A percentile compares a stretch with the other conserved stretches of the same genome.
Evolutionary conservation across 1,140 invertebrate species (phyloP).

Genomic region (Zaprionus nigranus): DNA sequence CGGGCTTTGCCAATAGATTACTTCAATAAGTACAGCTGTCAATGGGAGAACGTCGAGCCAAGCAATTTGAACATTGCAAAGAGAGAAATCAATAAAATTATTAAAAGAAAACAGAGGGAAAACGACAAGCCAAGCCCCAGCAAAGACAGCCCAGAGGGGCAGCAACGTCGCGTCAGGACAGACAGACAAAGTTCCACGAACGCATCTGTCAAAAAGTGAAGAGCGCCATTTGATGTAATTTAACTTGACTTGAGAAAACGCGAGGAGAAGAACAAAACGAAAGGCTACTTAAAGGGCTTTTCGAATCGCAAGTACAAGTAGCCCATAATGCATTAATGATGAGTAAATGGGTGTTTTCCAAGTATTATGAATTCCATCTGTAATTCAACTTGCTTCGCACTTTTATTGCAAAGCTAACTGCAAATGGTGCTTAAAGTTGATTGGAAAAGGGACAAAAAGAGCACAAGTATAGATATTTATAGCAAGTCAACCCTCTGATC

Average conservation of each 20-base stretch:
- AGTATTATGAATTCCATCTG: conserved; percentile 6
- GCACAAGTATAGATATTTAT: background rate
- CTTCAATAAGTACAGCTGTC: conserved; percentile 53
- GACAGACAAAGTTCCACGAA: conserved; percentile 8
- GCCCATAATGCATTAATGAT: conserved; percentile 10
- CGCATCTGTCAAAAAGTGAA: conserved; percentile 12
- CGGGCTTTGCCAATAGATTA: conserved; percentile 47
- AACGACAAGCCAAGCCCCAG: conserved; percentile 3
- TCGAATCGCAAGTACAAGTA: conserved; percentile 4
- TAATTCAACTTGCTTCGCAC: conserved; percentile 11
- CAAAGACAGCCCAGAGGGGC: background rate
- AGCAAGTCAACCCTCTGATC: background rate
- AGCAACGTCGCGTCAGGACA: background rate
- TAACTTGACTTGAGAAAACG: conserved; percentile 5
- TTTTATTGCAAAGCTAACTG: conserved; percentile 17
- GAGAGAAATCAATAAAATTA: conserved; percentile 43
- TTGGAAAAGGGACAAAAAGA: background rate
- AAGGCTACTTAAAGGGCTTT: background rate
- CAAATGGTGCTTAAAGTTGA: conserved; percentile 1
- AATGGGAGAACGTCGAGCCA: conserved; percentile 38
- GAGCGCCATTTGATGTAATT: conserved; percentile 12
- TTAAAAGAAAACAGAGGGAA: conserved; percentile 33
- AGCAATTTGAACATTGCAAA: conserved; percentile 38
- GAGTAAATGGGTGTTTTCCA: conserved; percentile 7
- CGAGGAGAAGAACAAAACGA: background rate